Conservation (phyloP, 2,888 invertebrate species). For the Amphipoea lucens region DNA sequence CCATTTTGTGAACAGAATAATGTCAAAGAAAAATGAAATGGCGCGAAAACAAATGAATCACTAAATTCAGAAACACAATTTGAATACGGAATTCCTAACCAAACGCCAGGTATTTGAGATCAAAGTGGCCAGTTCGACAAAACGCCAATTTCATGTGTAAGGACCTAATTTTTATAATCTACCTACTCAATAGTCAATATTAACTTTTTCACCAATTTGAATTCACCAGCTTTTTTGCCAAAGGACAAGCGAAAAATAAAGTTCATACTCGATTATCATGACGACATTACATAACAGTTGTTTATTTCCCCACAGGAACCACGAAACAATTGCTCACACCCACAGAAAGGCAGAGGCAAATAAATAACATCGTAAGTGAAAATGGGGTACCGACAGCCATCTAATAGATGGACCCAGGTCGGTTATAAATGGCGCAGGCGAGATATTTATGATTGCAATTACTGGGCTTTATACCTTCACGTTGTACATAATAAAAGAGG, state of each 20-base stretch:
- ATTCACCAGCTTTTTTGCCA: background rate
- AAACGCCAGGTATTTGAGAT: too few species aligned
- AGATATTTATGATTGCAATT: slow-evolving; percentile 86
- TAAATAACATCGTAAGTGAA: slow-evolving; percentile 75
- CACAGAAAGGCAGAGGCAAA: slow-evolving; percentile 68
- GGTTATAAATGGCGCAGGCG: slow-evolving; percentile 81
- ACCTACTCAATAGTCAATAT: background rate
- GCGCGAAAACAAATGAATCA: background rate
- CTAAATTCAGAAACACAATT: background rate
- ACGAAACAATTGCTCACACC: slow-evolving; percentile 71
- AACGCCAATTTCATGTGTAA: background rate
- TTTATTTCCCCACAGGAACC: slow-evolving; percentile 56
- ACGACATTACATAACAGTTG: slow-evolving; percentile 52
- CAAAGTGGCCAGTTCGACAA: background rate
- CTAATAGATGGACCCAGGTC: slow-evolving; percentile 79
- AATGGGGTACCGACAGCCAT: slow-evolving; percentile 78
- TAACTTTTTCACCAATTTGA: background rate
- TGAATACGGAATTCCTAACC: background rate
- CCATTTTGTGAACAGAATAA: background rate
- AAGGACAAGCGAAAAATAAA: background rate
- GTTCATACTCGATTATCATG: background rate
- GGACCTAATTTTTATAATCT: background rate
- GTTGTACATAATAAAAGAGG: slow-evolving; percentile 60
- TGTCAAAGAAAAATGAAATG: background rate
- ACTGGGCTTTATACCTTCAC: slow-evolving; percentile 72